Percentiles rank a stretch among this genome's conserved stretches.
phyloP scores from a whole-genome alignment of 2,113 vertebrate species.

The Paradisaea rubra region DNA sequence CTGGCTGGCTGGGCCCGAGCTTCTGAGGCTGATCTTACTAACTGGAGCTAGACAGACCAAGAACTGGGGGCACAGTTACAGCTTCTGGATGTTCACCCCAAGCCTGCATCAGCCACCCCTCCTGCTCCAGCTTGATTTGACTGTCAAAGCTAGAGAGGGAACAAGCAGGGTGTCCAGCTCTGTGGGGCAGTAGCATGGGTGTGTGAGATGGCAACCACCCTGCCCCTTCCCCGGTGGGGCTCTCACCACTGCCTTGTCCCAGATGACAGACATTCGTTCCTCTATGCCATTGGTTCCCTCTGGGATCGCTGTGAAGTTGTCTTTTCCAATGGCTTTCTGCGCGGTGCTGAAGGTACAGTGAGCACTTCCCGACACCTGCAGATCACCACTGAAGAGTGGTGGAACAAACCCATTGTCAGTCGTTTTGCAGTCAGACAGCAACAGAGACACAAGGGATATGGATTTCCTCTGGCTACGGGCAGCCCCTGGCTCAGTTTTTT shows the following conservation, averaged over 20 bases:
- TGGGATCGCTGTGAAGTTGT: constrained; percentile 95
- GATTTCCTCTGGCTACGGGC: not conserved
- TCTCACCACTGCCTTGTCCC: constrained; percentile 98
- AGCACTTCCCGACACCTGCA: constrained; percentile 91
- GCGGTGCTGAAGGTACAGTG: constrained; percentile 96
- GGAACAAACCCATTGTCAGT: not conserved
- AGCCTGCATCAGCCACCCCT: accelerated
- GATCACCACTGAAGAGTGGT: constrained; percentile 81
- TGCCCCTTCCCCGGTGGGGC: not conserved
- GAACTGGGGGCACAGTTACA: not conserved
- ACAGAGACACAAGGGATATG: not conserved
- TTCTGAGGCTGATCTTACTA: not conserved
- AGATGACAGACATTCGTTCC: constrained; percentile 93
- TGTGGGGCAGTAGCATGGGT: accelerated
- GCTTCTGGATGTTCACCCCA: not conserved
- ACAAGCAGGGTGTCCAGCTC: not conserved
- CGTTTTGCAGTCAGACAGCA: not conserved
- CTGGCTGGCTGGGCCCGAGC: not conserved
- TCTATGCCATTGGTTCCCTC: constrained; percentile 95
- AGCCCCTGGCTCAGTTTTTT: not conserved
- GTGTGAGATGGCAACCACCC: not conserved
- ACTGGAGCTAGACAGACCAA: not conserved
- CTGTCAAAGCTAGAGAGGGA: not conserved
- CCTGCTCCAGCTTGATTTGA: not conserved
- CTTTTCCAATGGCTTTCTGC: constrained; percentile 97